Conservation (phyloP, 2,113 vertebrate genomes). For the Dissostichus mawsoni region DNA sequence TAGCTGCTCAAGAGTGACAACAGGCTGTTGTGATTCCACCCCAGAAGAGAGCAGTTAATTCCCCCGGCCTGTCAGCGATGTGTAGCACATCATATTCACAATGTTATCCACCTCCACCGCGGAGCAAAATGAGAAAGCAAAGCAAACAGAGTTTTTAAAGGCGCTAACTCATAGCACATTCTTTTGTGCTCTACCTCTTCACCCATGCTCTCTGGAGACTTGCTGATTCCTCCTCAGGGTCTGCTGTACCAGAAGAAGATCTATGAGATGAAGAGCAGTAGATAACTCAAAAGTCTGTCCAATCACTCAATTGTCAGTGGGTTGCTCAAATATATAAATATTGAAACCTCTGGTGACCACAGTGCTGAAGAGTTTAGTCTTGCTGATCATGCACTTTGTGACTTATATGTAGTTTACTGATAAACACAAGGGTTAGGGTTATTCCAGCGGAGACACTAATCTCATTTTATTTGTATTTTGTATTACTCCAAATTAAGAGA, state of each 20-base stretch:
- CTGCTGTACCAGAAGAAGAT: neutral
- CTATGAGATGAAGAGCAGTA: neutral
- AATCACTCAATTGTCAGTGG: too few species aligned
- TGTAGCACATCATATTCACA: neutral
- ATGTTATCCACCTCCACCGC: neutral
- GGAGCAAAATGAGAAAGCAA: slow-evolving; percentile 4
- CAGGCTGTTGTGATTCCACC: slow-evolving; percentile 14
- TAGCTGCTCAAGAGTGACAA: slow-evolving; percentile 18
- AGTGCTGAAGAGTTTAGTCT: neutral
- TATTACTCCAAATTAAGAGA: neutral
- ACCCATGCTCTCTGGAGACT: neutral
- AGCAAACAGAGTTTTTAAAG: neutral
- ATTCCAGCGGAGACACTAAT: neutral
- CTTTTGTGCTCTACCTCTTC: neutral
- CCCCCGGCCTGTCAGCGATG: neutral
- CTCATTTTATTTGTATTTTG: neutral
- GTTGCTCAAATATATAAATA: neutral
- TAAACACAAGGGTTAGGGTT: too few species aligned
- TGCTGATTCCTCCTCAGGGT: neutral
- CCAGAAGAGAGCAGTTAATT: slow-evolving; percentile 14
- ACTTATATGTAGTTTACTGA: too few species aligned
- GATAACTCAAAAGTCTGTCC: too few species aligned
- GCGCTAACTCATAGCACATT: neutral
- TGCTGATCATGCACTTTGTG: neutral
- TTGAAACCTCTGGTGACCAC: too few species aligned